A percentile compares a stretch with the other conserved stretches of the same genome.
These are phyloP conservation scores for Melitaea cinxia DNA, from an alignment of 1,140 invertebrate species.

Conservation along the genomic window DNA sequence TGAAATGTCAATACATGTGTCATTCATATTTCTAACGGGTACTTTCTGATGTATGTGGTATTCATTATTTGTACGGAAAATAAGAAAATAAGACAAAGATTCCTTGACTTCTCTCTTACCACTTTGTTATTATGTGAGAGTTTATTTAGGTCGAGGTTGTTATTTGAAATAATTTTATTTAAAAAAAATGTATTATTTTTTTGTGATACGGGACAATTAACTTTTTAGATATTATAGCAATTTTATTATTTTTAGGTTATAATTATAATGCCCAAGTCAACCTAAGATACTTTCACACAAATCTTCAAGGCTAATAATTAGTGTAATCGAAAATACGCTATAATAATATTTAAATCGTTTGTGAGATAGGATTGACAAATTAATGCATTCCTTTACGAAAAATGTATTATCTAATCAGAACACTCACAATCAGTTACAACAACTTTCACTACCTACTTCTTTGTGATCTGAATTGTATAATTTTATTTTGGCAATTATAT, in stretches of 20 bases:
- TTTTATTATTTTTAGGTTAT: no score
- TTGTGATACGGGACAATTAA: no score
- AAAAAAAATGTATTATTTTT: no score
- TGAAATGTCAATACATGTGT: slow-evolving; percentile 27
- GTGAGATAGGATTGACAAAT: slow-evolving; percentile 14
- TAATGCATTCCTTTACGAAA: slow-evolving; percentile 1
- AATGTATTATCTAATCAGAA: slow-evolving; percentile 17
- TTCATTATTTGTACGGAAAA: slow-evolving; percentile 31
- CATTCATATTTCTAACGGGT: slow-evolving; percentile 38
- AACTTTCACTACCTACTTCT: slow-evolving; percentile 67
- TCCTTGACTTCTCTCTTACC: slow-evolving; percentile 20
- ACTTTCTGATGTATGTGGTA: slow-evolving; percentile 32
- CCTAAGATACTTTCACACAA: no score
- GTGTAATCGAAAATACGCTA: neutral
- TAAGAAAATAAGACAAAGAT: slow-evolving; percentile 33
- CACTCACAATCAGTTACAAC: slow-evolving; percentile 25
- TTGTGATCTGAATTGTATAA: slow-evolving; percentile 47
- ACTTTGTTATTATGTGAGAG: slow-evolving; percentile 17
- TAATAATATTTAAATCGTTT: neutral
- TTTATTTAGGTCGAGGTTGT: slow-evolving; percentile 20
- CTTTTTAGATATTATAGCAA: no score
- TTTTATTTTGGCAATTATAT: slow-evolving; percentile 76
- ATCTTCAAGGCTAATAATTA: neutral
- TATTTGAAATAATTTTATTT: no score
- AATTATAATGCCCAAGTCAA: no score